Base-by-base conservation (phyloP, 2,888 invertebrate species). In the Osmoderma eremita region DNA sequence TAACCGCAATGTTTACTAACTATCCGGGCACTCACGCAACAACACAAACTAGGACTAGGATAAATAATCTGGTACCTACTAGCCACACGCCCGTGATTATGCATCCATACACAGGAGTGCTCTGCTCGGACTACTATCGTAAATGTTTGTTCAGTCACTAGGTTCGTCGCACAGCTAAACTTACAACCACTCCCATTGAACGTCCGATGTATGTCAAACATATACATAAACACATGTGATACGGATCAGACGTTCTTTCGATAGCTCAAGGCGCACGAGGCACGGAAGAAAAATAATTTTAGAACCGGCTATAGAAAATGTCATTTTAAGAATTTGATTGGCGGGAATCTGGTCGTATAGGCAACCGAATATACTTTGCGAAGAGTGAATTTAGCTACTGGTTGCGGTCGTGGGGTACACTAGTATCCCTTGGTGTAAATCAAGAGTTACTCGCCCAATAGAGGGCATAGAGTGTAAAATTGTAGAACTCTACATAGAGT, bases 131-230 rank as follows among this genome's bases (percentile, higher is more conserved):
- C 8, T 45, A 45, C 22, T 48, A 17, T 30, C 36, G 22, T 22
- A 41, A 56, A 56, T 42, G 58, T 61, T 48, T 30, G 45, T 24
- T 48, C 30, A 17, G 17, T 36, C 18, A 61, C 45, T 48, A 39
- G 65, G 65, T 65, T 65, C 50, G 58, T 65, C 20, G 38, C 65
- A 41, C 20, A 48, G 65, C 65, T 65, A 65, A 56, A 49, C 13
- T 42, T 45, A 36, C 50, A 75, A 75, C 78, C 78, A 78, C 78
- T 78, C 78, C 78, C 77, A 75, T 75, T 70, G 69, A 71, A 73
- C 69, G 38, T 64, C 13, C 50, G 45, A 41, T 20, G 10, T 15
- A 24, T 30, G 30, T 61, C 50, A 62, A 51, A 68, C 69, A 70
- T 36, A 53, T 53, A 36, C 67, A 64, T 68, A 66, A 56, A 67